Evolutionary conservation across 2,888 invertebrate species (phyloP).

Genomic region (Torymus aiolomorphi): DNA sequence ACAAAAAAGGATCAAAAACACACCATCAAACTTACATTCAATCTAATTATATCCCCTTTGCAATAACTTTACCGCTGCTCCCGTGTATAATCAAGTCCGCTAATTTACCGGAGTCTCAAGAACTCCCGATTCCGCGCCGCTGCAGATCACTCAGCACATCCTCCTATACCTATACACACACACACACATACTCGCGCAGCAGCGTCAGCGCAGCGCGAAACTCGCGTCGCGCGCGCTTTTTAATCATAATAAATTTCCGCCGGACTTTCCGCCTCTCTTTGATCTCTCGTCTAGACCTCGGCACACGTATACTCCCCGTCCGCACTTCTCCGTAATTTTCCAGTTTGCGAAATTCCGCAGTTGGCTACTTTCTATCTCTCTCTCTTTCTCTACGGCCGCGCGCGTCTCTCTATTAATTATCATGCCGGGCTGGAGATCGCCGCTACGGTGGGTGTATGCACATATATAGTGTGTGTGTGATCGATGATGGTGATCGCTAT

Average conservation of each 20-base stretch:
- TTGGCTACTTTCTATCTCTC: background rate
- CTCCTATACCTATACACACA: background rate
- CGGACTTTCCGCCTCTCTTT: slow-evolving; percentile 40
- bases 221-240: slow-evolving; percentile 58
- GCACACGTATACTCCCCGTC: no score
- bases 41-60: no score
- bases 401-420: background rate
- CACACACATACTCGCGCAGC: slow-evolving; percentile 29
- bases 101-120: no score
- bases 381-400: background rate
- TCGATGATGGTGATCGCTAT: no score
- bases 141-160: background rate
- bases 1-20: no score
- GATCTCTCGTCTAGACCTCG: slow-evolving; percentile 15
- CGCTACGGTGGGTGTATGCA: no score
- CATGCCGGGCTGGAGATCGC: no score
- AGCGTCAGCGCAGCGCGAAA: background rate
- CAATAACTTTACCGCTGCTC: no score
- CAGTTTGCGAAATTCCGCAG: slow-evolving; percentile 24
- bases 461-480: no score
- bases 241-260: slow-evolving; percentile 65
- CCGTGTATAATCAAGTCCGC: no score
- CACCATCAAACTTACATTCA: no score
- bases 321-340: slow-evolving; percentile 14
- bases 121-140: no score